Percentiles rank a stretch among this genome's conserved stretches.
Conservation (phyloP, 1,140 invertebrate species). For the Planococcus citri region DNA sequence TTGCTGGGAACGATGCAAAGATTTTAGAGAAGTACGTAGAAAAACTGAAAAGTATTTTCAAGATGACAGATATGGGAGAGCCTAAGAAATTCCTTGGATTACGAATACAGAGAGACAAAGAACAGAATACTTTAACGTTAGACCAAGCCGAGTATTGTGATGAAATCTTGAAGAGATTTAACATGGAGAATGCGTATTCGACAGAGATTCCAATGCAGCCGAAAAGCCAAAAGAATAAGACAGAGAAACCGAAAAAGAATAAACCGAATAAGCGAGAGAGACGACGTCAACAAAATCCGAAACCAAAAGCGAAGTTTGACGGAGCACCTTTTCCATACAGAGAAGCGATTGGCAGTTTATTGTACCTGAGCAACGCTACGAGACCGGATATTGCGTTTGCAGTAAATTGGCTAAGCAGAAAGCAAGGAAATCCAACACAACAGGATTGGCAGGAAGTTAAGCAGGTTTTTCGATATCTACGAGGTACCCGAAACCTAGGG, state of each 20-base stretch:
- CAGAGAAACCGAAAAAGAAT: conserved; percentile 21
- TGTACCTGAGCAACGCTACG: conserved; percentile 32
- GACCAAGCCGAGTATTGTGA: conserved; percentile 35
- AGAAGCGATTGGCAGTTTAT: conserved; percentile 32
- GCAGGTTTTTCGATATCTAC: conserved; percentile 30
- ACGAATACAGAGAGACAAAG: not conserved
- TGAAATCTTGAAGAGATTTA: conserved; percentile 33
- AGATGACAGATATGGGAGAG: conserved; percentile 32
- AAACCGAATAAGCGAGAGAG: conserved; percentile 27
- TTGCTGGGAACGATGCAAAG: not conserved
- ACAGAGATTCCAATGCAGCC: conserved; percentile 34
- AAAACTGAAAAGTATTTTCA: conserved; percentile 30
- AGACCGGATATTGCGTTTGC: conserved; percentile 35
- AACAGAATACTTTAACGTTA: conserved; percentile 25
- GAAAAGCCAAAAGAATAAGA: too few relatives aligned
- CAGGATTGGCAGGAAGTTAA: conserved; percentile 29
- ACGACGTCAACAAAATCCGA: conserved; percentile 23
- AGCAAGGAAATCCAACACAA: conserved; percentile 26
- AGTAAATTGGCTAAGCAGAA: conserved; percentile 29
- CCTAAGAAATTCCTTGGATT: conserved; percentile 27
- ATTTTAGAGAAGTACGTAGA: not conserved
- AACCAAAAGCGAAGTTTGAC: too few relatives aligned
- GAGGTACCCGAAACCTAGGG: conserved; percentile 25
- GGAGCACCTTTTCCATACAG: too few relatives aligned
- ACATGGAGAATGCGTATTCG: conserved; percentile 32